A percentile compares a stretch with the other conserved stretches of the same genome.
phyloP scores from a whole-genome alignment of 2,113 vertebrate genomes.

The Zingel zingel region DNA sequence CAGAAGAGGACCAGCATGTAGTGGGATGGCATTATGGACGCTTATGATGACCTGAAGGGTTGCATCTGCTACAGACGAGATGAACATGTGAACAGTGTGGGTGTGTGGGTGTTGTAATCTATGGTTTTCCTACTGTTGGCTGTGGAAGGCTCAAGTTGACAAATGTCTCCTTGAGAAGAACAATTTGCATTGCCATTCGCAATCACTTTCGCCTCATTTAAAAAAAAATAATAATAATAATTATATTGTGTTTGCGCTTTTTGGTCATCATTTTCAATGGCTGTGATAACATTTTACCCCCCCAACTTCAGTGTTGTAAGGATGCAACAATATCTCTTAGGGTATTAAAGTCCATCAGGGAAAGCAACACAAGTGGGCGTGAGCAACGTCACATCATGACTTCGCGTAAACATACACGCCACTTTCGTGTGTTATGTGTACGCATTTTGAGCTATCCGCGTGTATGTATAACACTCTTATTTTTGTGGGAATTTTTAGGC shows the following conservation, averaged over 20 bases:
- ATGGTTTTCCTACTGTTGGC: not conserved
- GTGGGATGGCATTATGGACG: not conserved
- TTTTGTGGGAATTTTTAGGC: too few species aligned
- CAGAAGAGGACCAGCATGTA: conserved; percentile 9
- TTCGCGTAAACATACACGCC: too few species aligned
- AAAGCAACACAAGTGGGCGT: too few species aligned
- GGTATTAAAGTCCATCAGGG: not conserved
- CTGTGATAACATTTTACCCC: not conserved
- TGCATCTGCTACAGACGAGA: not conserved
- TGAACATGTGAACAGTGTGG: not conserved
- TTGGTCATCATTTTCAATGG: not conserved
- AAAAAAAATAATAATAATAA: too few species aligned
- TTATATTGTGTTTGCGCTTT: not conserved
- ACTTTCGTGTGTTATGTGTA: too few species aligned
- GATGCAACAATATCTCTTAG: not conserved
- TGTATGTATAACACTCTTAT: too few species aligned
- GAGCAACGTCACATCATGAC: too few species aligned
- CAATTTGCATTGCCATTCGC: too few species aligned
- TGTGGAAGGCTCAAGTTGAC: not conserved
- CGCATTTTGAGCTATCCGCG: too few species aligned
- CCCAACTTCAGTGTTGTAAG: not conserved
- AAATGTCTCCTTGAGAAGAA: too few species aligned
- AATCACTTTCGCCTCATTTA: too few species aligned
- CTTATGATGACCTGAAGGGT: not conserved
- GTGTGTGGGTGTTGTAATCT: not conserved